Evolutionary conservation across 2,113 vertebrate species (phyloP).

Genomic region (Rutilus rutilus): DNA sequence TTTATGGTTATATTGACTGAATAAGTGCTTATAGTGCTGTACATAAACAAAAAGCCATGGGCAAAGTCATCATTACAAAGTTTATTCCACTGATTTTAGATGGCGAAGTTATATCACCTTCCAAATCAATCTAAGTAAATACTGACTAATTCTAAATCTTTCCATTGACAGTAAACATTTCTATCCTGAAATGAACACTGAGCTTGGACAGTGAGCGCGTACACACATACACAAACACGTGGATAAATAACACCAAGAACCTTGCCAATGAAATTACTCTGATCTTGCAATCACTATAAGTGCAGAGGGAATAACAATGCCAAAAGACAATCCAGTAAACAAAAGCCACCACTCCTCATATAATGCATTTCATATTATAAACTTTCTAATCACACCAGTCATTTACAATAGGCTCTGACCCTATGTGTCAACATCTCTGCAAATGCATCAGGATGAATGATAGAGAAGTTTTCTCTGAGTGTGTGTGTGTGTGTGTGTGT

Average conservation of each 20-base stretch:
- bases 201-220: background rate
- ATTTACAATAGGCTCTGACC: background rate
- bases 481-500: no score
- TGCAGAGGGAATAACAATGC: background rate
- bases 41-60: no score
- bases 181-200: background rate
- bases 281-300: conserved; percentile 11
- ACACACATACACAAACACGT: background rate
- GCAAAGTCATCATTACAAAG: no score
- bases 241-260: background rate
- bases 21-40: background rate
- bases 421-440: conserved; percentile 6
- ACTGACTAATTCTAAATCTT: background rate
- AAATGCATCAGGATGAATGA: conserved; percentile 25
- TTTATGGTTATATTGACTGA: background rate
- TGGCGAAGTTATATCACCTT: background rate
- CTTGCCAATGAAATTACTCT: conserved; percentile 19
- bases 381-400: background rate
- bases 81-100: background rate
- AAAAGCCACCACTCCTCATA: background rate
- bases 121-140: background rate
- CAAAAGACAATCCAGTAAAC: background rate
- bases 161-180: background rate
- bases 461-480: no score
- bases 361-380: background rate